Base-by-base conservation (phyloP, 2,113 vertebrate genomes). In the Eolophus roseicapilla region DNA sequence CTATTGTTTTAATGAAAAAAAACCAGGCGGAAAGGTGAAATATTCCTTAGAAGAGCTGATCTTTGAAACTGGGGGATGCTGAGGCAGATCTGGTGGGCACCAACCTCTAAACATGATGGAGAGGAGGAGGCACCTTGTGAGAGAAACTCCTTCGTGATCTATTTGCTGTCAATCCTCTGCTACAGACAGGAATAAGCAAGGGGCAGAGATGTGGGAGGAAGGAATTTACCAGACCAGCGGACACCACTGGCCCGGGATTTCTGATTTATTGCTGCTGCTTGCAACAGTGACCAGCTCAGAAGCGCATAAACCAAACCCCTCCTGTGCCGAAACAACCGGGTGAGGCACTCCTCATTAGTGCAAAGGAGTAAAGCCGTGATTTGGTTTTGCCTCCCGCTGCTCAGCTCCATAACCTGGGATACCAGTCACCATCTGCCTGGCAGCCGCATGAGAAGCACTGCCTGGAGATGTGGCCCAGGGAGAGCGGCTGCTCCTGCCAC, bases 41-140 rank as follows among this genome's bases (percentile, higher is more conserved):
- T 50, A 17, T 83, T 43, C 63, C 43, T 28, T 23, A 17, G 46
- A 60, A 44, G 14, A 55, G 2, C 27, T 55, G 25, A 31, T 37
- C 31, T 69, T 50, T 71, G 80, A 60, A 63, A 13, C 13, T 3
- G 21, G 15, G 31, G 37, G 23, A 9, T 6, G 4, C 2, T 1
- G 73, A 21, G 37, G 25, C 25, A 43, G 71, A 7, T 7, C 12
- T 37, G 67, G 29, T 10, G 67, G 18, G 53, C 55, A 4, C 47
- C 2, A 3, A 64, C 62, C 55, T 50, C 63, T 3, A 3, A 29
- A 9, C 46, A 39, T 2, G 80, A 16, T 17, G 76, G 39, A 19
- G 46, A n/a, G 12, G 41, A 33, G 78, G 37, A 5, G 50, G 35
- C 2, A 2, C 6, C 0, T 5, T 12, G 21, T 1, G 17, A 44